Base-by-base conservation (phyloP, 2,797 vertebrate species). In the Typhlichthys subterraneus region DNA sequence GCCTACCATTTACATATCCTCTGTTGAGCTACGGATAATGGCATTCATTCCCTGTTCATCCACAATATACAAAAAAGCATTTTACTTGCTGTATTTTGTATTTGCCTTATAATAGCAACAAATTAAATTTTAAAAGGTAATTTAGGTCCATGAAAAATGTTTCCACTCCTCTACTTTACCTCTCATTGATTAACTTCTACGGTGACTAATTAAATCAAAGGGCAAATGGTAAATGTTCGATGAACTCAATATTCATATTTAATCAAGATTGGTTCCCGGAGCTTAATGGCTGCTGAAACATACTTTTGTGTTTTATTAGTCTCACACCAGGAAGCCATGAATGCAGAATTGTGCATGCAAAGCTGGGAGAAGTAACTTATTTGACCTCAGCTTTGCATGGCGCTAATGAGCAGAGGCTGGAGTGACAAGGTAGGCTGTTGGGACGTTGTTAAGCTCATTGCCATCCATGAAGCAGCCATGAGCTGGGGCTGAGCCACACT, bases 31-130 rank as follows among this genome's bases (percentile, higher is more conserved):
- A 59, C 11, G 10, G n/a, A 61, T n/a, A 54, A 61, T 77, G 70
- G 56, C 73, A 59, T 80, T 81, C 74, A 73, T 83, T 81, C 62
- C 60, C 70, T 75, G 29, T 67, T 53, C 59, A 67, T 71, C 29
- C 12, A 46, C 10, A 57, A n/a, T 46, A 12, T 56, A 42, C 38
- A 42, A 5, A 42, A 42, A 9, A 42, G 9, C 8, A 42, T 42
- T 42, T 7, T 42, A 23, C 9, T 42, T 42, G 38, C 6, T 42
- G 5, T 38, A 8, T 9, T 6, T 38, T 38, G 8, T 9, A 38
- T 38, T 38, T 6, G 33, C 1, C 23, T 42, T 42, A 42, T 2
- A 42, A 42, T 6, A 42, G 7, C 6, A 7, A 42, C 38, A 42
- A 42, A 42, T 42, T 2, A 8, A 42, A 42, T 12, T 8, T 29